Conservation (phyloP, 1,140 invertebrate species). For the Berghia stephanieae region DNA sequence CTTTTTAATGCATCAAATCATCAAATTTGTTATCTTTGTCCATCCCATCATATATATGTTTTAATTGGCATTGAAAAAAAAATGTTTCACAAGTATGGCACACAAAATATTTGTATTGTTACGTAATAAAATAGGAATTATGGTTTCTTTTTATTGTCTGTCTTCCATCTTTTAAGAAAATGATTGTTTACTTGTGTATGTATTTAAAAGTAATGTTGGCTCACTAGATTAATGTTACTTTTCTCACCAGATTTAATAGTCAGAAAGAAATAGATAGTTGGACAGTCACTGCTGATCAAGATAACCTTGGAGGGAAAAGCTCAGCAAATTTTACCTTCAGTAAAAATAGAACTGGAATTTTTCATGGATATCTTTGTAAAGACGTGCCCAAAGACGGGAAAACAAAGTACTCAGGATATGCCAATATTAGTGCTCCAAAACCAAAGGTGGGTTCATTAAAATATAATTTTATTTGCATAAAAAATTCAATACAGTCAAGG, state of each 20-base stretch:
- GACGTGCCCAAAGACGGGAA: conserved; percentile 82
- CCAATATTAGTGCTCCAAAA: conserved; percentile 70
- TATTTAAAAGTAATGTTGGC: neutral
- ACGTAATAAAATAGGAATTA: neutral
- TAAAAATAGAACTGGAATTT: conserved; percentile 77
- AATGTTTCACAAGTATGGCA: neutral
- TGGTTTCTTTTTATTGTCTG: too few species aligned
- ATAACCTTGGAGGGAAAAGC: conserved; percentile 83
- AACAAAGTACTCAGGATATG: conserved; percentile 79
- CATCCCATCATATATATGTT: too few species aligned
- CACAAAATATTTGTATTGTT: neutral
- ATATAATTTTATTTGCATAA: too few species aligned
- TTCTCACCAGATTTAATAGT: conserved; percentile 63
- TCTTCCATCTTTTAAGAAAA: too few species aligned
- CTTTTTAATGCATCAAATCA: too few species aligned
- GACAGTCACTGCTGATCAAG: conserved; percentile 79
- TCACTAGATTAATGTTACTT: neutral
- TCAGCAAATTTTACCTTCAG: conserved; percentile 72
- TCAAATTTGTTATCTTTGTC: too few species aligned
- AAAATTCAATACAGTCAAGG: too few species aligned
- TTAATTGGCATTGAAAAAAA: too few species aligned
- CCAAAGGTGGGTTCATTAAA: conserved; percentile 23
- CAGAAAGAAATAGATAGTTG: conserved; percentile 76
- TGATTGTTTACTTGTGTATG: too few species aligned
- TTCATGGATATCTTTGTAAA: conserved; percentile 78